Percentiles rank a stretch among this genome's conserved stretches.
Evolutionary conservation across 2,888 invertebrate species (phyloP).

Genomic region (Nymphalis c-album): DNA sequence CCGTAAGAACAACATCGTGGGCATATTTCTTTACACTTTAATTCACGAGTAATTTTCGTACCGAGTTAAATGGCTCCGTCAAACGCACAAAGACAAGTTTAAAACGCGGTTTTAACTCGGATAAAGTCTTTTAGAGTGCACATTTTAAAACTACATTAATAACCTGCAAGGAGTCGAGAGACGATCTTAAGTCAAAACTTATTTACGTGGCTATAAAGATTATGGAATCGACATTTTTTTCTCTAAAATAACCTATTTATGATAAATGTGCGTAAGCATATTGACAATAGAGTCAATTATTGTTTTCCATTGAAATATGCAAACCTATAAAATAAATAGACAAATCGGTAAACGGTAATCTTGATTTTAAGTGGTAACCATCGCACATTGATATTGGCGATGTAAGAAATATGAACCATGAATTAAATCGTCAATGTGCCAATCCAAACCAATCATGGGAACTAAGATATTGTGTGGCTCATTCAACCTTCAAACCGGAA

Average conservation of each 20-base stretch:
- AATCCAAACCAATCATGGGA: too few relatives aligned
- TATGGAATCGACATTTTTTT: constrained; percentile 5
- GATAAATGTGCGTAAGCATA: too few relatives aligned
- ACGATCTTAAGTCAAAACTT: constrained; percentile 64
- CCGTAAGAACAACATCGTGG: neutral
- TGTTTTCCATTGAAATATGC: too few relatives aligned
- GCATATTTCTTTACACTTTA: constrained; percentile 1
- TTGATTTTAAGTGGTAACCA: too few relatives aligned
- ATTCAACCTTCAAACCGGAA: too few relatives aligned
- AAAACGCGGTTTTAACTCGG: constrained; percentile 64
- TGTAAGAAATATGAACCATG: too few relatives aligned
- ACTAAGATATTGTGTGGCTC: too few relatives aligned
- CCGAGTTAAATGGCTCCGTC: constrained; percentile 61
- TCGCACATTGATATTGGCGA: too few relatives aligned
- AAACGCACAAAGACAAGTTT: constrained; percentile 66
- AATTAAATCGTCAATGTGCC: too few relatives aligned
- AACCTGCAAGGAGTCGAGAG: constrained; percentile 56
- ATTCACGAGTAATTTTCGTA: constrained; percentile 25
- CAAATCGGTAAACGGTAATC: too few relatives aligned
- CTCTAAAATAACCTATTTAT: neutral
- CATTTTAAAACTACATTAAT: constrained; percentile 78
- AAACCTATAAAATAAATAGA: too few relatives aligned
- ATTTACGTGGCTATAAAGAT: constrained; percentile 41
- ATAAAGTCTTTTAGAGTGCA: constrained; percentile 69
- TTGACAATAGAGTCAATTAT: too few relatives aligned